These are phyloP conservation scores for Steinernema khuongi DNA, from an alignment of 1,140 invertebrate species.

Conservation along the genomic window DNA sequence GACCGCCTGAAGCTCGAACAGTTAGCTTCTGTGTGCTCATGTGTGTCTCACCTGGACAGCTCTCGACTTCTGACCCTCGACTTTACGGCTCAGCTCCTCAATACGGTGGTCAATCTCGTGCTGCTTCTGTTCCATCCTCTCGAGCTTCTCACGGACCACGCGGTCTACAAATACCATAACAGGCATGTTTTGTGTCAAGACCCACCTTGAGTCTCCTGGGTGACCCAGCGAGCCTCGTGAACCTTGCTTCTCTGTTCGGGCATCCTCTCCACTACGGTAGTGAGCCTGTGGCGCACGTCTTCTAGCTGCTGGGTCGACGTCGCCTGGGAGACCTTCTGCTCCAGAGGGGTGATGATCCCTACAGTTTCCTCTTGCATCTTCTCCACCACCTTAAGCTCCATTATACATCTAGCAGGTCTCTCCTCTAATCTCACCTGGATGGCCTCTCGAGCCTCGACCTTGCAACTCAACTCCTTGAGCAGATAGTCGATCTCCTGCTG, in stretches of 20 bases:
- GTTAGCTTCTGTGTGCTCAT: constrained; percentile 16
- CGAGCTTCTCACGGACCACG: not conserved
- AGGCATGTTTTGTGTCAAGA: too few relatives aligned
- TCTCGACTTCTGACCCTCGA: not conserved
- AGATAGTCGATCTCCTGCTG: too few relatives aligned
- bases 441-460: too few relatives aligned
- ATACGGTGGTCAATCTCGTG: not conserved
- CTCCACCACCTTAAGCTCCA: constrained; percentile 24
- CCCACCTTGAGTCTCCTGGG: not conserved
- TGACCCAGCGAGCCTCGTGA: not conserved
- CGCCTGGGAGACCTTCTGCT: not conserved
- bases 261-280: not conserved
- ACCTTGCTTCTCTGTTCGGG: constrained; percentile 1
- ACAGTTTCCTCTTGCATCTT: constrained; percentile 40
- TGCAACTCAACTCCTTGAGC: too few relatives aligned
- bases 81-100: too few relatives aligned
- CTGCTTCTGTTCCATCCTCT: not conserved
- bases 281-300: constrained; percentile 12
- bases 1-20: constrained; percentile 15
- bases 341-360: constrained; percentile 28
- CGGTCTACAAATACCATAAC: not conserved
- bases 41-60: not conserved
- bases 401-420: too few relatives aligned
- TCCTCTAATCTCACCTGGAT: too few relatives aligned
- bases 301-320: not conserved